A percentile compares a stretch with the other conserved stretches of the same genome.
Conservation (phyloP, 1,140 invertebrate genomes). For the Zaprionus nigranus region DNA sequence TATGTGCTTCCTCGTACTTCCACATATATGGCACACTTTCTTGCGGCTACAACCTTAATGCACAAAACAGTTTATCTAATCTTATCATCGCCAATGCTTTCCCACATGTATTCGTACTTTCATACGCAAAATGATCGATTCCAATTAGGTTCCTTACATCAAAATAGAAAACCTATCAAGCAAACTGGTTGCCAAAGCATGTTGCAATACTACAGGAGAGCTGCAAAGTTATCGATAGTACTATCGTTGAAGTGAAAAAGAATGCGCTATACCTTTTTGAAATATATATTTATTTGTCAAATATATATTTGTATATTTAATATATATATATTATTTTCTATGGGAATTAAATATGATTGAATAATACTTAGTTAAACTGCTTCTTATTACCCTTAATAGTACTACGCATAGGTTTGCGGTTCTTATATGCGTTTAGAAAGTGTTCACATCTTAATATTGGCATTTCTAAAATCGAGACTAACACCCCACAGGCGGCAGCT, state of each 20-base stretch:
- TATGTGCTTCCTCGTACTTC: slow-evolving; percentile 18
- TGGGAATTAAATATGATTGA: not conserved
- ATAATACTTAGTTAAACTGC: not conserved
- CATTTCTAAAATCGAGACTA: slow-evolving; percentile 67
- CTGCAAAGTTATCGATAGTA: slow-evolving; percentile 5
- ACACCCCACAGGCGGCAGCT: slow-evolving; percentile 75
- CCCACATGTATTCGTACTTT: slow-evolving; percentile 15
- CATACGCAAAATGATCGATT: slow-evolving; percentile 53
- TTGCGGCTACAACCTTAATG: slow-evolving; percentile 39
- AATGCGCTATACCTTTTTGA: not conserved
- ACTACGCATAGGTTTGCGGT: slow-evolving; percentile 5
- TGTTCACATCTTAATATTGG: slow-evolving; percentile 49
- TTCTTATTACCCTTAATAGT: not conserved
- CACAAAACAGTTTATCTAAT: slow-evolving; percentile 45
- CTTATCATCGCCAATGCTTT: slow-evolving; percentile 45
- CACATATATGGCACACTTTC: slow-evolving; percentile 11
- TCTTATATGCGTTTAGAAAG: slow-evolving; percentile 21
- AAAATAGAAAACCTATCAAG: slow-evolving; percentile 30
- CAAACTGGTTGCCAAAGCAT: not conserved
- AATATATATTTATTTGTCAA: not conserved
- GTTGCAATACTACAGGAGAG: not conserved
- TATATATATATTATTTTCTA: not conserved
- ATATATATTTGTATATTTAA: not conserved
- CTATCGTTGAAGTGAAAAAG: not conserved
- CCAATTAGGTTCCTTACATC: slow-evolving; percentile 63